phyloP scores from a whole-genome alignment of 2,888 invertebrate species.

The Tetheella fluctuosa region DNA sequence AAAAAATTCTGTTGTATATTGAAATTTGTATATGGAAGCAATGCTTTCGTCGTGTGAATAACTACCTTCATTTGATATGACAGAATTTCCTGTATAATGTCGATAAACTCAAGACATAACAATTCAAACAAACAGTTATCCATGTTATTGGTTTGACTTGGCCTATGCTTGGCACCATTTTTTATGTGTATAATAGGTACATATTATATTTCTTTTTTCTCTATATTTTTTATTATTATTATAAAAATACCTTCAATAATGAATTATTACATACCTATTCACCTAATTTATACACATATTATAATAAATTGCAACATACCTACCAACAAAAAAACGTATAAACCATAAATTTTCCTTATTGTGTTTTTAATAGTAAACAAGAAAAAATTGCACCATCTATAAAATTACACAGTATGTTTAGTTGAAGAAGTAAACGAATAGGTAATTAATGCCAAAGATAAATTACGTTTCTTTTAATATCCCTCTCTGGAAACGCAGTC shows the following conservation, averaged over 20 bases:
- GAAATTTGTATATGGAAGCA: neutral
- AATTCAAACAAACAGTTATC: neutral
- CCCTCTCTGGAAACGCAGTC: neutral
- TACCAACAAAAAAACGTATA: neutral
- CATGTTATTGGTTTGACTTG: neutral
- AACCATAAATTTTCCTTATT: conserved; percentile 7
- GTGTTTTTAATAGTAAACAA: conserved; percentile 14
- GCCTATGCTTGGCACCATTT: neutral
- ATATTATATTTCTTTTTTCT: no score
- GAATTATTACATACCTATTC: neutral
- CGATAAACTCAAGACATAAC: conserved; percentile 1
- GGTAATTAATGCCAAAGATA: conserved; percentile 9
- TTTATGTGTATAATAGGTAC: neutral
- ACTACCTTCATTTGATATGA: neutral
- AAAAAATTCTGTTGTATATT: neutral
- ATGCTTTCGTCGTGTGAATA: neutral
- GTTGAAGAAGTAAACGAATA: neutral
- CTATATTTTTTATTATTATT: no score
- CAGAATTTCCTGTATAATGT: conserved; percentile 3
- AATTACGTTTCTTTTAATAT: conserved; percentile 7
- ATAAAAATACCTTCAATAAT: no score
- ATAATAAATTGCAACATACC: neutral
- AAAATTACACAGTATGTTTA: neutral
- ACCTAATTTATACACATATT: neutral
- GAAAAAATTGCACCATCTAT: conserved; percentile 8